Conservation (phyloP, 1,140 invertebrate species). For the Tetramorium parvispinum region DNA sequence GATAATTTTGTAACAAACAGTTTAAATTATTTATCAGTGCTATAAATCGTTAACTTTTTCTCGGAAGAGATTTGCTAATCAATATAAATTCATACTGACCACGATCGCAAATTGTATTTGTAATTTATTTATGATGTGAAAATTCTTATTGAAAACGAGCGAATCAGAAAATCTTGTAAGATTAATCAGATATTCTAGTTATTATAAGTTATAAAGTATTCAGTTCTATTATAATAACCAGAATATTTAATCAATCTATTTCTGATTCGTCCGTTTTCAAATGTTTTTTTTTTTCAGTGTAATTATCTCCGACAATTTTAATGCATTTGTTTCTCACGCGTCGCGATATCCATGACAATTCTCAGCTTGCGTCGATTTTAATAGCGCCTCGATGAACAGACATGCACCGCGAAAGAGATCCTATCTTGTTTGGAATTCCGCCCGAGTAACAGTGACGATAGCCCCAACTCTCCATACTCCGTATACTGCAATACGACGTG, state of each 20-base stretch:
- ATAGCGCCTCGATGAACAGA: slow-evolving; percentile 26
- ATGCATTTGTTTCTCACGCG: not conserved
- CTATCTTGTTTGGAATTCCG: slow-evolving; percentile 46
- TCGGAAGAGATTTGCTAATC: not conserved
- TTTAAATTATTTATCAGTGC: not conserved
- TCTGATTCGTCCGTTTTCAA: too few species aligned
- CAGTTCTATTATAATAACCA: too few species aligned
- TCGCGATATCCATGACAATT: not conserved
- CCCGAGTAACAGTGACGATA: slow-evolving; percentile 7
- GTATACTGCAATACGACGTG: slow-evolving; percentile 33
- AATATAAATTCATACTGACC: not conserved
- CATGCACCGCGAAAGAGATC: slow-evolving; percentile 40
- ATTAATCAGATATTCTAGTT: too few species aligned
- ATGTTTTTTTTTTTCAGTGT: too few species aligned
- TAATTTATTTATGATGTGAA: not conserved
- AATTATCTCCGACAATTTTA: not conserved
- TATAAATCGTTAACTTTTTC: not conserved
- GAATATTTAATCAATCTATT: too few species aligned
- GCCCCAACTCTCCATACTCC: slow-evolving; percentile 14
- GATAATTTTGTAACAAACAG: not conserved
- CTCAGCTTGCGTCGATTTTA: not conserved
- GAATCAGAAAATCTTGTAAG: too few species aligned
- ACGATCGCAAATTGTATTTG: not conserved
- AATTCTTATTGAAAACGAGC: not conserved
- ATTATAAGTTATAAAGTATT: too few species aligned